These are phyloP conservation scores for Onychostoma macrolepis DNA, from an alignment of 2,113 vertebrate genomes.

Conservation along the genomic window DNA sequence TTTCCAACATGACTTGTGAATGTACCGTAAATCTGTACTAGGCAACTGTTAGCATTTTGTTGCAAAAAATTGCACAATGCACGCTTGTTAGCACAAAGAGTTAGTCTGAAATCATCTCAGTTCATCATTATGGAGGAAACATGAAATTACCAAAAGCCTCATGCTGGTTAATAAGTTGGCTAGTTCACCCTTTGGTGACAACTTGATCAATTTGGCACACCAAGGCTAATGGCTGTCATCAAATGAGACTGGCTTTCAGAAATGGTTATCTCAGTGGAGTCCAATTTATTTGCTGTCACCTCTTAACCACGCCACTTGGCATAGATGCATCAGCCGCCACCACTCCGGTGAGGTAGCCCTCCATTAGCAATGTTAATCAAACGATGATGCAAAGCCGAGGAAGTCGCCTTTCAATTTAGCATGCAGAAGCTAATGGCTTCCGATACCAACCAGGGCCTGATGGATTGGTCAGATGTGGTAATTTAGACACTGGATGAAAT, in stretches of 20 bases:
- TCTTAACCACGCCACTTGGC: slow-evolving; percentile 70
- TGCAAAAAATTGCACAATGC: neutral
- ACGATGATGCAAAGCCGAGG: slow-evolving; percentile 59
- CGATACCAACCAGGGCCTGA: slow-evolving; percentile 53
- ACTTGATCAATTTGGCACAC: slow-evolving; percentile 74
- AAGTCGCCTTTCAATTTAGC: slow-evolving; percentile 63
- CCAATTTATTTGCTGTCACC: slow-evolving; percentile 78
- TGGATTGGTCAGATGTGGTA: slow-evolving; percentile 46
- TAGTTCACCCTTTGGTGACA: slow-evolving; percentile 69
- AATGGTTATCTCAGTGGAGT: slow-evolving; percentile 68
- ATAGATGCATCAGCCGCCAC: slow-evolving; percentile 65
- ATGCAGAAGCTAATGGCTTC: slow-evolving; percentile 57
- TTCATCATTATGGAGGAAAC: slow-evolving; percentile 58
- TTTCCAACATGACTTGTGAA: neutral
- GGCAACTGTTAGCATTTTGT: neutral
- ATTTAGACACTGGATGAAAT: slow-evolving; percentile 53
- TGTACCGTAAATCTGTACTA: neutral
- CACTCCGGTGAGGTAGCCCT: slow-evolving; percentile 64
- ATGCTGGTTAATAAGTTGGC: slow-evolving; percentile 73
- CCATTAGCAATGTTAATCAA: slow-evolving; percentile 67
- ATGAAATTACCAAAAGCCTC: slow-evolving; percentile 61
- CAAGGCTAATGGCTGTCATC: slow-evolving; percentile 77
- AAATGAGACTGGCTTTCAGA: slow-evolving; percentile 75
- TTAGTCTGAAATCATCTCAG: slow-evolving; percentile 53
- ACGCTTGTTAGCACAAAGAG: slow-evolving; percentile 58